Evolutionary conservation across 2,888 invertebrate genomes (phyloP), one percentile per base, ranked within the genome.

Genomic region (Andrena minutula): DNA sequence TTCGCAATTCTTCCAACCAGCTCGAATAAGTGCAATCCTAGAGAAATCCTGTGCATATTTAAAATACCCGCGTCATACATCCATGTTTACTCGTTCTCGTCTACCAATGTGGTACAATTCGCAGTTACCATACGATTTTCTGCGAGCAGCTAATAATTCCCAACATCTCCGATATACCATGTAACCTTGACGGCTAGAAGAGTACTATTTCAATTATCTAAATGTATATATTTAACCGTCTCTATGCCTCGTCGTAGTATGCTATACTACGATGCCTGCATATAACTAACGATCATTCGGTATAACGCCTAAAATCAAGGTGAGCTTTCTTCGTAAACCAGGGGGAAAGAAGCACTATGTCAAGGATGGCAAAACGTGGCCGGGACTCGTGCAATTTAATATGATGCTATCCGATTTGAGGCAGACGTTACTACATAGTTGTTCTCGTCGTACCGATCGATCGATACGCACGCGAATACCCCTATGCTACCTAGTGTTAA

Each of bases 361-460:
- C 87, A 89, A 87, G 87, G 87, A 86, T 86, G 53, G 69, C 56
- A 51, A 26, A 72, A 69, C 75, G 61, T 87, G 86, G 78, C 86
- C 87, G 84, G 86, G 78, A 86, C 88, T 87, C 60, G 75, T 32
- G 72, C 73, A 75, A 68, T 26, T 77, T 83, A 79, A 77, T 79
- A 79, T 58, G 23, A 51, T 8, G 51, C 51, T 75, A 63, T 78
- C 73, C 71, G 75, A 87, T 87, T 85, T 85, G 71, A 78, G 70
- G 75, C 80, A 81, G 79, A 70, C 68, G 71, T 83, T 68, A 35
- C 84, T 79, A 79, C 86, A 86, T 78, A 75, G 66, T 86, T 41
- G 16, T 84, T 84, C 78, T 77, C 26, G 28, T 79, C 79, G 78
- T 86, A 84, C 84, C 86, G 85, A 91, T 92, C 91, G 89, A 92